These are phyloP conservation scores for Lasioglossum malachurum DNA, from an alignment of 2,888 invertebrate species.

Conservation along the genomic window DNA sequence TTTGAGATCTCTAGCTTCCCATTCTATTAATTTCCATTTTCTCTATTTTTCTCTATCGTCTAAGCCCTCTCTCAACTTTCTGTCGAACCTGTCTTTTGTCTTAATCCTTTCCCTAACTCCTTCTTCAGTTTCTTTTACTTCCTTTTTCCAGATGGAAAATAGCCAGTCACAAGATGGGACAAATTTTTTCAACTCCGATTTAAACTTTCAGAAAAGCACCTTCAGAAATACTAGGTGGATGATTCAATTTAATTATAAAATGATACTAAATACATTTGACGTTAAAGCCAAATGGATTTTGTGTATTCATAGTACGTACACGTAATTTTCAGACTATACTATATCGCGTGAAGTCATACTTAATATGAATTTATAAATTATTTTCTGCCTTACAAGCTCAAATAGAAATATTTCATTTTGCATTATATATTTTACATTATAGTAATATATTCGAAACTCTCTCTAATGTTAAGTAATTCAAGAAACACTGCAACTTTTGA, in stretches of 20 bases:
- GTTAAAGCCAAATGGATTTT: neutral
- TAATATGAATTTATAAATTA: too few species aligned
- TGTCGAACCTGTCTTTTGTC: constrained; percentile 29
- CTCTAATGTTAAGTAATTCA: neutral
- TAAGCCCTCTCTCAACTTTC: constrained; percentile 34
- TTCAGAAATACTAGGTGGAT: neutral
- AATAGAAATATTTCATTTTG: too few species aligned
- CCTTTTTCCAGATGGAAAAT: constrained; percentile 26
- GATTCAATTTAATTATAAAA: neutral
- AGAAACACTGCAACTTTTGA: constrained; percentile 70
- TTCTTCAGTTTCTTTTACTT: constrained; percentile 19
- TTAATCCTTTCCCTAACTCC: constrained; percentile 39
- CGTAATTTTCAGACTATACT: too few species aligned
- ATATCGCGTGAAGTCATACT: too few species aligned
- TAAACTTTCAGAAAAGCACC: constrained; percentile 15
- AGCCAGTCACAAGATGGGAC: constrained; percentile 27
- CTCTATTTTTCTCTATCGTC: neutral
- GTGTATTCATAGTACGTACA: neutral
- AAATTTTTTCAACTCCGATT: constrained; percentile 28
- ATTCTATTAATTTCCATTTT: constrained; percentile 10
- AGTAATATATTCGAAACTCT: too few species aligned
- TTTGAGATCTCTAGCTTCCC: neutral
- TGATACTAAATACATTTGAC: neutral
- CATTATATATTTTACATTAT: too few species aligned
- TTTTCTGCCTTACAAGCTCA: too few species aligned